Evolutionary conservation across 1,140 invertebrate genomes (phyloP).

Genomic region (Dreissena polymorpha): DNA sequence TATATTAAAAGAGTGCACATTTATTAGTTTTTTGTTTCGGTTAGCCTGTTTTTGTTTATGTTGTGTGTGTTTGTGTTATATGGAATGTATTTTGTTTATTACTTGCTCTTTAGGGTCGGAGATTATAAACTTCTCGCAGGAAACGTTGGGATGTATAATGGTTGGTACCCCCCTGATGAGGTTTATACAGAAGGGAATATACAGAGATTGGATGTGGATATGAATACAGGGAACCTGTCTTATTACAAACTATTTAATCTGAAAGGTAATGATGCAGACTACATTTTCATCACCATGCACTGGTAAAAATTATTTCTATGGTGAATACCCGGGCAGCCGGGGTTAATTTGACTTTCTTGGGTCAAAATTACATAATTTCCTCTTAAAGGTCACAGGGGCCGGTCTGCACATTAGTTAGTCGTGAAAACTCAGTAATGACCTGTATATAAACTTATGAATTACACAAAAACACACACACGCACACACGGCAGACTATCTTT

Average conservation of each 20-base stretch:
- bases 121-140: conserved; percentile 61
- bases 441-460: neutral
- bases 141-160: conserved; percentile 40
- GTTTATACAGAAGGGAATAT: conserved; percentile 11
- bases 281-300: neutral
- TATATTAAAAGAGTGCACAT: too few relatives aligned
- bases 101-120: conserved; percentile 30
- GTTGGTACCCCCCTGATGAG: conserved; percentile 58
- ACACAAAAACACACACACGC: too few relatives aligned
- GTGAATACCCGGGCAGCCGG: neutral
- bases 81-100: neutral
- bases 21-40: neutral
- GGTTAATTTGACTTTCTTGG: neutral
- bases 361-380: neutral
- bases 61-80: neutral
- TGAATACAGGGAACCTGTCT: conserved; percentile 32
- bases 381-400: neutral
- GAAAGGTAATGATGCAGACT: conserved; percentile 18
- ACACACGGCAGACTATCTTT: too few relatives aligned
- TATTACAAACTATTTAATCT: conserved; percentile 47
- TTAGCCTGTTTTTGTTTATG: neutral
- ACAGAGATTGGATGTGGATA: conserved; percentile 5
- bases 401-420: neutral
- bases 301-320: neutral
- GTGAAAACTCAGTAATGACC: neutral